Conservation (phyloP, 2,113 vertebrate species). For the Tonatia bakeri region DNA sequence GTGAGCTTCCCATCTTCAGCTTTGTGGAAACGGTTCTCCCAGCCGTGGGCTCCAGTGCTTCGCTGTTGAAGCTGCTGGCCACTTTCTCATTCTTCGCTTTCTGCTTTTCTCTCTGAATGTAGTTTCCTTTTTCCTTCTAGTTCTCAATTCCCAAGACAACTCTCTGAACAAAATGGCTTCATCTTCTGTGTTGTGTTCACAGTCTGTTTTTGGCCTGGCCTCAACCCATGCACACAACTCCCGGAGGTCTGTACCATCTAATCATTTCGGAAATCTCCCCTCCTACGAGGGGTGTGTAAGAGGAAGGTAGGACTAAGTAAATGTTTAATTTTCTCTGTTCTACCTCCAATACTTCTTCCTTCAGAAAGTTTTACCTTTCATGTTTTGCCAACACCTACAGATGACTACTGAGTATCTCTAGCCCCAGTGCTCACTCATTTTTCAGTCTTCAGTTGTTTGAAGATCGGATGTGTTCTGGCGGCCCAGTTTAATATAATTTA, state of each 20-base stretch:
- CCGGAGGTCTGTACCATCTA: neutral
- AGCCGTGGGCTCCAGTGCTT: neutral
- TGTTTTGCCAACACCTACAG: neutral
- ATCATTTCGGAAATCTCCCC: neutral
- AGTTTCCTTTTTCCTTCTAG: neutral
- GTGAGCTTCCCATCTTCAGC: neutral
- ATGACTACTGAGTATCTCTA: neutral
- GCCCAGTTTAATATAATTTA: neutral
- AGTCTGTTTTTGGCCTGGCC: neutral
- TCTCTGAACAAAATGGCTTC: neutral
- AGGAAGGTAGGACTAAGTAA: neutral
- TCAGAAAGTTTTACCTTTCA: neutral
- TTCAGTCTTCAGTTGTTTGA: neutral
- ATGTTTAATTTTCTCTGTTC: neutral
- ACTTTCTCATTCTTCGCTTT: neutral
- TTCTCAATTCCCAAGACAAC: neutral
- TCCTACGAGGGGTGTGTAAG: too few species aligned
- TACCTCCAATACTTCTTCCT: neutral
- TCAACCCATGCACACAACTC: neutral
- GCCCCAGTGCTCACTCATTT: neutral
- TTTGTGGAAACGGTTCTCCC: neutral
- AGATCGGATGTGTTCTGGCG: neutral
- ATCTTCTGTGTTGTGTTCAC: neutral
- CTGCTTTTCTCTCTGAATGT: neutral
- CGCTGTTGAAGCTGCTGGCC: neutral